Base-by-base conservation (phyloP, 1,140 invertebrate genomes). In the Diachasma alloeum region DNA sequence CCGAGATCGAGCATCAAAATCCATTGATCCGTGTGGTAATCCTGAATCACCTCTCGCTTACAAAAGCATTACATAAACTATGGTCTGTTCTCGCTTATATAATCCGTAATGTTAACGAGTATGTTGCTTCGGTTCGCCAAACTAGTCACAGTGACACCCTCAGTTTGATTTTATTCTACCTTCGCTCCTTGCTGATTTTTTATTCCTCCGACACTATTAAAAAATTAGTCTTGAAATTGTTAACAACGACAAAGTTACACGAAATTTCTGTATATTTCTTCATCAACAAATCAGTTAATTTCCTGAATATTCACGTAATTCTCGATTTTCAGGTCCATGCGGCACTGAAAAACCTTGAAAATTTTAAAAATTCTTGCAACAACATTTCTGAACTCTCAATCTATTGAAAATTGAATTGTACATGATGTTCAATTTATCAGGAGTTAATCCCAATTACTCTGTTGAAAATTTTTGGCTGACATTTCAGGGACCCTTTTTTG, bases 61-160 rank as follows among this genome's bases (percentile, higher is more conserved):
- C 48, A 56, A 56, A 56, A 56, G 19, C 37, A n/a, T 66, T 63
- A 56, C 66, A 48, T 75, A 63, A 39, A 24, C 73, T 68, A 24
- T 42, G 44, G 22, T 48, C 46, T 37, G 37, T 66, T 44, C 66
- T 75, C 39, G 69, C 67, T 75, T 75, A 75, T 44, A 69, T 75
- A 75, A 75, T 75, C 56, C 44, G 74, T 75, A 48, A 26, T 39
- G 36, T 74, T 67, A 24, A 44, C 63, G 73, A 74, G 59, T 19
- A 56, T 56, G 48, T 56, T 15, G 24, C 63, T 68, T 67, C 63
- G 59, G 66, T 73, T 68, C 67, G 59, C 26, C 37, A 44, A 46
- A 42, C 17, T 66, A 39, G 17, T 67, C 48, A 67, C 66, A 74
- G 36, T 74, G 19, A 59, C 37, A 42, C 22, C 13, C 53, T 63